Base-by-base conservation (phyloP, 1,140 invertebrate species). In the Melitaea cinxia region DNA sequence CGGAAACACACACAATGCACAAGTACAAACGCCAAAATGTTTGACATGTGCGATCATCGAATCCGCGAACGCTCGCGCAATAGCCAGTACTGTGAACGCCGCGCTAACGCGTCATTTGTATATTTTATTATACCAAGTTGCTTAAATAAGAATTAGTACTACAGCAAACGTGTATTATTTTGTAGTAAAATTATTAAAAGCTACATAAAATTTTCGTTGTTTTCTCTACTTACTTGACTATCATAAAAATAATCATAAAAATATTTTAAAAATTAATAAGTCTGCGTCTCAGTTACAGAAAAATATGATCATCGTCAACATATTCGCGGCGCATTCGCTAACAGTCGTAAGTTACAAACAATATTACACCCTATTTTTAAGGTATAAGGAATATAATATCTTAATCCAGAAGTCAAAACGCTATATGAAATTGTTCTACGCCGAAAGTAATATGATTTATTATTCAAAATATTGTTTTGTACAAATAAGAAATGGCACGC, bases 391-490 rank as follows among this genome's bases (percentile, higher is more conserved):
- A 4, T 14, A 19, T 17, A 57, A 42, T 65, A 14, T 3, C 26
- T 3, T 19, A 28, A 9, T 14, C 23, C 0, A 4, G 24, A 12
- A 26, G 39, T 12, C n/a, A 33, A 30, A 24, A 23, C 15, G 54
- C 15, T 35, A 21, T 12, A 53, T 26, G 55, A 65, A 54, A 65
- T 45, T 37, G 47, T 53, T 58, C 50, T 39, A 45, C 28, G 30
- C 45, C 42, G 56, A 47, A 26, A 55, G 30, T 47, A 65, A 65
- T 53, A 35, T 65, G 54, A 65, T 65, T 65, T 65, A 65, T 58
- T 58, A 47, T 37, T 65, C 30, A 65, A 39, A 39, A 42, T 30
- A 65, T 49, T 56, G 63, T 53, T 65, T 57, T 58, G 23, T 49
- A 33, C 42, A 59, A 59, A 24, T 30, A 33, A 5, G 26, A 17